Evolutionary conservation across 2,797 vertebrate genomes (phyloP).

Genomic region (Varecia variegata): DNA sequence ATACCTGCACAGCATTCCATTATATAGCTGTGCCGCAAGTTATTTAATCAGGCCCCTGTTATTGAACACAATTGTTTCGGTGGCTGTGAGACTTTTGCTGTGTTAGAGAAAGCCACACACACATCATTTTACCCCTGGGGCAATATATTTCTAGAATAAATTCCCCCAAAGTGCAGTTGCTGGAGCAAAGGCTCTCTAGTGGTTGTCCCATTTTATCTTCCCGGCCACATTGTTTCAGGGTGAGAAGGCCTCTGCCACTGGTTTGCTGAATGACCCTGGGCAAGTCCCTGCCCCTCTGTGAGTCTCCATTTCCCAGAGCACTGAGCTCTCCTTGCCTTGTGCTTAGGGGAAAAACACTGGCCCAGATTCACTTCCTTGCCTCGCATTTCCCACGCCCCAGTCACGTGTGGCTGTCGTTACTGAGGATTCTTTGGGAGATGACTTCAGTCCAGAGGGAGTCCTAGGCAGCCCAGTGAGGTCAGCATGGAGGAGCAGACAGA

Average conservation of each 20-base stretch:
- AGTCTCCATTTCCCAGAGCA: neutral
- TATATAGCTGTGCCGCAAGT: too few relatives aligned
- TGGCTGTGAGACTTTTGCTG: neutral
- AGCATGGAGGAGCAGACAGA: neutral
- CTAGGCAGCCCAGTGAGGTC: neutral
- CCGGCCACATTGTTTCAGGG: fast-evolving
- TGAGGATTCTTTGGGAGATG: neutral
- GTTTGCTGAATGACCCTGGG: neutral
- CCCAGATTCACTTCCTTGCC: neutral
- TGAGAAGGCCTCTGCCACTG: neutral
- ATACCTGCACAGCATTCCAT: neutral
- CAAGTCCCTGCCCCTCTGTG: neutral
- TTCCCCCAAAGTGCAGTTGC: neutral
- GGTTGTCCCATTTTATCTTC: neutral
- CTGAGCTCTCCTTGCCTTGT: neutral
- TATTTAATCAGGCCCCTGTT: neutral
- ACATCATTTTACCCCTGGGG: neutral
- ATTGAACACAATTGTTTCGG: neutral
- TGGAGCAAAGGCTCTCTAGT: neutral
- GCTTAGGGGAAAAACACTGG: neutral
- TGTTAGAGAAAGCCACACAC: neutral
- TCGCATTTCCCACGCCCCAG: conserved; percentile 24
- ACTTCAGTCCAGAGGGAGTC: neutral
- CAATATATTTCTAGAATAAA: neutral
- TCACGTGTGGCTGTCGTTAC: neutral